phyloP scores from a whole-genome alignment of 2,888 invertebrate genomes.

The Frankliniella intonsa region DNA sequence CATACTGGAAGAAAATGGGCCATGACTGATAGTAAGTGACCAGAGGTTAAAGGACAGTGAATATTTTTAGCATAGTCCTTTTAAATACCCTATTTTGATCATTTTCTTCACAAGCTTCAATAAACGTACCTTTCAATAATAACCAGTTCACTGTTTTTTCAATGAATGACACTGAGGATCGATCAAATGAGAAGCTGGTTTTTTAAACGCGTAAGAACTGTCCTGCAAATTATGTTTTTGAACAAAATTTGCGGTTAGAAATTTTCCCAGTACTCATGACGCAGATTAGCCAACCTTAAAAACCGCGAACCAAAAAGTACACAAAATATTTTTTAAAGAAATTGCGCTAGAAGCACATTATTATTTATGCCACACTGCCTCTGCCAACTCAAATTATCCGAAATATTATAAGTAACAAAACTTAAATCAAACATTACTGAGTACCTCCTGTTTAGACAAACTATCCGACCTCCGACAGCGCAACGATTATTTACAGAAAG shows the following conservation, averaged over 20 bases:
- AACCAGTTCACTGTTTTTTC: neutral
- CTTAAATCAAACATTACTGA: neutral
- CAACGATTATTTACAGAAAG: neutral
- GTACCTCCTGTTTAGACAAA: neutral
- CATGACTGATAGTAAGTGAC: neutral
- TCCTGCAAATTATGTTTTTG: neutral
- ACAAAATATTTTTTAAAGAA: no score
- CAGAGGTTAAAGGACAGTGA: no score
- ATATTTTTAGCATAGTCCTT: no score
- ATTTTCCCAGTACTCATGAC: neutral
- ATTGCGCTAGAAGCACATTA: no score
- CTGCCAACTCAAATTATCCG: no score
- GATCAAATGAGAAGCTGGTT: neutral
- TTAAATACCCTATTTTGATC: no score
- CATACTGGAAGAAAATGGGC: no score
- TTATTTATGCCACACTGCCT: no score
- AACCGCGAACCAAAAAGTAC: no score
- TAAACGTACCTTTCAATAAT: neutral
- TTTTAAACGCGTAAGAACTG: neutral
- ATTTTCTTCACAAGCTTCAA: no score
- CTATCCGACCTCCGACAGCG: neutral
- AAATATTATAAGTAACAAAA: neutral
- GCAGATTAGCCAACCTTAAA: neutral
- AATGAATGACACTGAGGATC: neutral
- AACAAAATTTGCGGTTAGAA: neutral